These are phyloP conservation scores for Orchestia grillus DNA, from an alignment of 1,140 invertebrate species.

Conservation along the genomic window DNA sequence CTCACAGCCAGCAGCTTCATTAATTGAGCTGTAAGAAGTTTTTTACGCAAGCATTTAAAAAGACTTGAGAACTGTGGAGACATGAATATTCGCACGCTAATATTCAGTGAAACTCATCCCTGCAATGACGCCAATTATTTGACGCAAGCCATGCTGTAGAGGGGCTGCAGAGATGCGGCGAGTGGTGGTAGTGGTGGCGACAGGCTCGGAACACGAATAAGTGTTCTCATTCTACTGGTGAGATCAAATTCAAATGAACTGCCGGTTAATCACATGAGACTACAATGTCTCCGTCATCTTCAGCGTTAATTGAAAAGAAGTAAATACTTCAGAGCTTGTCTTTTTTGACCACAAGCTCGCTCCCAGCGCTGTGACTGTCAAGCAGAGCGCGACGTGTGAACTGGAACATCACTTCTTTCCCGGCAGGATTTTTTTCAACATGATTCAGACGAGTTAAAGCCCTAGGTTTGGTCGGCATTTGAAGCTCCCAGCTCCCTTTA, in stretches of 20 bases:
- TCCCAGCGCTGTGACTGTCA: not conserved
- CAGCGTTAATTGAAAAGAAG: not conserved
- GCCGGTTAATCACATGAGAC: not conserved
- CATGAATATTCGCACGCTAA: not conserved
- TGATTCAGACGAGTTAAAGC: not conserved
- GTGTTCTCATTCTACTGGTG: not conserved
- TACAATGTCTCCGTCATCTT: not conserved
- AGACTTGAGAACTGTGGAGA: not conserved
- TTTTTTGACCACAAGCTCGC: not conserved
- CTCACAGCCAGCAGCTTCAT: too few relatives aligned
- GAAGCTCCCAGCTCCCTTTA: not conserved
- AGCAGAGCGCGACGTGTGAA: not conserved
- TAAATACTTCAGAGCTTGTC: not conserved
- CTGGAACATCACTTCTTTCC: not conserved
- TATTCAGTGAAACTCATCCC: not conserved
- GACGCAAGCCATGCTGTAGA: too few relatives aligned
- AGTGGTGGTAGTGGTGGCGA: too few relatives aligned
- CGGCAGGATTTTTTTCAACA: not conserved
- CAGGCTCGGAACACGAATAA: not conserved
- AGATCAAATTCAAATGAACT: not conserved
- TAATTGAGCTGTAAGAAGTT: too few relatives aligned
- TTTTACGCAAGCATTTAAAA: not conserved
- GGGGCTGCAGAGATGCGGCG: too few relatives aligned
- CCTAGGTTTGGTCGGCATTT: not conserved
- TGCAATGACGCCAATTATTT: too few relatives aligned